Percentiles rank a stretch among this genome's conserved stretches.
phyloP scores from a whole-genome alignment of 2,797 vertebrate species.

The Gouania willdenowi region DNA sequence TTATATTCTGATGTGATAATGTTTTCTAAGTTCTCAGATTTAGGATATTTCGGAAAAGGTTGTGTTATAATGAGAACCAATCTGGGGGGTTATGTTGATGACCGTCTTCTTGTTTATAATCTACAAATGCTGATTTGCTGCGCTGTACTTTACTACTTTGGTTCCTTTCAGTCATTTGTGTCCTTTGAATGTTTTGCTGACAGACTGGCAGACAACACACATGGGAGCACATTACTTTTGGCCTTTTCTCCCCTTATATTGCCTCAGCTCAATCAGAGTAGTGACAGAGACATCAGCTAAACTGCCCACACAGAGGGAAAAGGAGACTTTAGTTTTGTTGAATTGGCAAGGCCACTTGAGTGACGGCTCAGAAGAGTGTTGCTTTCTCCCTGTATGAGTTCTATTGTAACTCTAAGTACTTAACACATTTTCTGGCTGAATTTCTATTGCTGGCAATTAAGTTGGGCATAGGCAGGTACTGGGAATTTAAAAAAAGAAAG shows the following conservation, averaged over 20 bases:
- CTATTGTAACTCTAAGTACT: constrained; percentile 11
- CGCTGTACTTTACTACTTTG: constrained; percentile 31
- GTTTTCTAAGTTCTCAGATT: too few relatives aligned
- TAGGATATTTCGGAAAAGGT: too few relatives aligned
- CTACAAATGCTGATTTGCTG: constrained; percentile 12
- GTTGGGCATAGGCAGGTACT: too few relatives aligned
- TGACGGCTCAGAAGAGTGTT: constrained; percentile 43
- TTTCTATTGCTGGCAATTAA: too few relatives aligned
- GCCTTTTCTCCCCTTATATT: constrained; percentile 33
- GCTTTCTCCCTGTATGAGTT: constrained; percentile 10
- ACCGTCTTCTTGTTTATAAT: too few relatives aligned
- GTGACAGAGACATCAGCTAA: constrained; percentile 47
- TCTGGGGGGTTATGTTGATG: too few relatives aligned
- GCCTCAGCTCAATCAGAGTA: constrained; percentile 37
- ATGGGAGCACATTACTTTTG: constrained; percentile 35
- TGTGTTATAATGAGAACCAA: too few relatives aligned
- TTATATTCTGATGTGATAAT: too few relatives aligned
- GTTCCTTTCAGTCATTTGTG: constrained; percentile 49
- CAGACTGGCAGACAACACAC: constrained; percentile 58
- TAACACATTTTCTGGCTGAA: too few relatives aligned
- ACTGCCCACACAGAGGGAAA: constrained; percentile 2
- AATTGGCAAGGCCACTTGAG: constrained; percentile 35
- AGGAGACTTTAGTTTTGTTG: constrained; percentile 13
- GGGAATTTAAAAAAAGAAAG: too few relatives aligned
- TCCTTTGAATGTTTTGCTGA: constrained; percentile 45